Evolutionary conservation across 2,113 vertebrate species (phyloP).

Genomic region (Glaucomys volans): DNA sequence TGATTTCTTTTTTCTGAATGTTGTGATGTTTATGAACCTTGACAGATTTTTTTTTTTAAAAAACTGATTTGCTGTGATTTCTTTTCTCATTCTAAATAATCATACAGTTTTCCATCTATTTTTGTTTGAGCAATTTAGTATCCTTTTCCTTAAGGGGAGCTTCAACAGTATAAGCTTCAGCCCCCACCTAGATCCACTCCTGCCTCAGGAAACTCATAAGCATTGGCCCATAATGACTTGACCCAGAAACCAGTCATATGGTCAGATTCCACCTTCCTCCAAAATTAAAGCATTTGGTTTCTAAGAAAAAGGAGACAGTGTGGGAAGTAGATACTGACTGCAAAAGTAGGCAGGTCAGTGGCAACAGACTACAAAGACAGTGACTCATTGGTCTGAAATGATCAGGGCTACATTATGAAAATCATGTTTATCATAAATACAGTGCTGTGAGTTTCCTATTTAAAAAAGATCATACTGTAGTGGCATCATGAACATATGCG

Average conservation of each 20-base stretch:
- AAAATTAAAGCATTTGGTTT: not conserved
- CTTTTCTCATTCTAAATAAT: slow-evolving; percentile 36
- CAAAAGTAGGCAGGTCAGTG: not conserved
- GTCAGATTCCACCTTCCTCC: not conserved
- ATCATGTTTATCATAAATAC: not conserved
- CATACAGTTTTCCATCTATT: not conserved
- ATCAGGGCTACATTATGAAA: not conserved
- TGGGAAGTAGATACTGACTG: not conserved
- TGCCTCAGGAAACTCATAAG: not conserved
- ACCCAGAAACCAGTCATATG: not conserved
- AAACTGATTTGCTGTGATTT: not conserved
- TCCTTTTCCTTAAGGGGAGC: not conserved
- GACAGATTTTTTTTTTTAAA: not conserved
- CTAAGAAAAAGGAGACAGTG: slow-evolving; percentile 23
- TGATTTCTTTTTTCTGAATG: not conserved
- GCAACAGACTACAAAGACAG: not conserved
- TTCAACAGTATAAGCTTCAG: not conserved
- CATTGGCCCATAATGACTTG: not conserved
- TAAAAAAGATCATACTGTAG: not conserved
- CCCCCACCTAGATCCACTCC: not conserved
- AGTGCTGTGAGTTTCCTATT: not conserved
- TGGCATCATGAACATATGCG: not conserved
- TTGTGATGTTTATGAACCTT: not conserved
- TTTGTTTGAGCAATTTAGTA: not conserved
- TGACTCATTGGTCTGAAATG: not conserved